Percentiles rank a stretch among this genome's conserved stretches.
These are phyloP conservation scores for Typhlichthys eigenmanni DNA, from an alignment of 2,797 vertebrate species.

Conservation along the genomic window DNA sequence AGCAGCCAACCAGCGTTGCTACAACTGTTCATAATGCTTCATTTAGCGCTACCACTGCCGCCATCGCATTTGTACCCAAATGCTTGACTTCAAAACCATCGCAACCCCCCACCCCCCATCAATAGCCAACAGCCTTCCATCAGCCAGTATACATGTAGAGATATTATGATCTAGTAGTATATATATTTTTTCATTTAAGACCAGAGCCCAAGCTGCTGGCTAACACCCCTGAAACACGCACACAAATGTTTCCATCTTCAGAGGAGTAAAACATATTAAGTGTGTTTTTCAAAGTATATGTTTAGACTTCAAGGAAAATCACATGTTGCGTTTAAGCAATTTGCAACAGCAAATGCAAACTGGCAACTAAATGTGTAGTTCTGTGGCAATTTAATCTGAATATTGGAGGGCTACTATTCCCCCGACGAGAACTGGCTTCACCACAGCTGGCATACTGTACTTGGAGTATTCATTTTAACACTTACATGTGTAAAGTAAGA, in stretches of 20 bases:
- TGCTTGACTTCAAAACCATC: no score
- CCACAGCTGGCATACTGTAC: conserved; percentile 38
- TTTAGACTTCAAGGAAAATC: conserved; percentile 41
- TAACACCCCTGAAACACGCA: conserved; percentile 26
- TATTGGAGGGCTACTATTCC: conserved; percentile 12
- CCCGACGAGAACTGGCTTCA: conserved; percentile 21
- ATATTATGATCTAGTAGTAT: conserved; percentile 56
- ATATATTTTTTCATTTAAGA: conserved; percentile 48
- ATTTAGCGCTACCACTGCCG: no score
- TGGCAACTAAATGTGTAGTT: conserved; percentile 13
- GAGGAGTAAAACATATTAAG: conserved; percentile 21
- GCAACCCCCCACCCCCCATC: conserved; percentile 14
- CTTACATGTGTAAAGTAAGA: conserved; percentile 12
- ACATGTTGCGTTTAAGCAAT: conserved; percentile 23
- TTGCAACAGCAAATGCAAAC: conserved; percentile 32
- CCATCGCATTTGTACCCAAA: no score
- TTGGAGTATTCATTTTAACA: conserved; percentile 22
- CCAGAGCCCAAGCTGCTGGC: conserved; percentile 36
- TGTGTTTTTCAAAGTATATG: neutral
- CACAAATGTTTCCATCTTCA: conserved; percentile 18
- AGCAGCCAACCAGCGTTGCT: no score
- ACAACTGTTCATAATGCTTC: no score
- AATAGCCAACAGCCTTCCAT: conserved; percentile 37
- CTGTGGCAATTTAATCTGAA: conserved; percentile 12
- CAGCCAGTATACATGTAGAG: conserved; percentile 28